Conservation (phyloP, 2,797 vertebrate genomes). For the Limosa lapponica region DNA sequence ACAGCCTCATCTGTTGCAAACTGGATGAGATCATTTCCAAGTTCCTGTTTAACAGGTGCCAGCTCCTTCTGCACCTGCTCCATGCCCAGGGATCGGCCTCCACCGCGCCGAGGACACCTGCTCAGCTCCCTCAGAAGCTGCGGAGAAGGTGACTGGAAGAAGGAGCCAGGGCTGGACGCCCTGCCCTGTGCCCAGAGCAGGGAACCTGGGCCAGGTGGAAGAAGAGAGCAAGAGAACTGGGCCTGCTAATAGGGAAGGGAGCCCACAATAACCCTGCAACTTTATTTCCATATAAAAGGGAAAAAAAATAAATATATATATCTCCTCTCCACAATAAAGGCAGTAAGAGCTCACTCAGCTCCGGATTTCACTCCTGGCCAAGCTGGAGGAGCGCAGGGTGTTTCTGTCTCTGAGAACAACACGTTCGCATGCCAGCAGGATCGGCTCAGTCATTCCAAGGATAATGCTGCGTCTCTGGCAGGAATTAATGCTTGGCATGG, state of each 20-base stretch:
- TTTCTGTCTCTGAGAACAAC: neutral
- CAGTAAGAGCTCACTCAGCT: neutral
- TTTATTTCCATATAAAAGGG: slow-evolving; percentile 61
- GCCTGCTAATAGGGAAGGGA: neutral
- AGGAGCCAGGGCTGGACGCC: neutral
- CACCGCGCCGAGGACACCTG: neutral
- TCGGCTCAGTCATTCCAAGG: neutral
- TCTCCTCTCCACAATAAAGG: slow-evolving; percentile 21
- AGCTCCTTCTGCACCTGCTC: slow-evolving; percentile 52
- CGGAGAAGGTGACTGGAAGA: neutral
- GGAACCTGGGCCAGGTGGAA: neutral
- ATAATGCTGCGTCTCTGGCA: neutral
- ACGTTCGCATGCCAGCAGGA: neutral
- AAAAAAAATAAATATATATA: neutral
- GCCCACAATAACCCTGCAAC: neutral
- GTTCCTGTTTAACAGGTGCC: slow-evolving; percentile 64
- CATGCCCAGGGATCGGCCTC: neutral
- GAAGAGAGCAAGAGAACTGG: neutral
- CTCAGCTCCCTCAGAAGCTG: slow-evolving; percentile 11
- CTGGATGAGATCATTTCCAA: slow-evolving; percentile 49
- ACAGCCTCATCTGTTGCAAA: slow-evolving; percentile 40
- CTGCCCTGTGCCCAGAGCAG: neutral
- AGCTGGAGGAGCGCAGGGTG: neutral
- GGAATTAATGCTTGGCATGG: neutral
- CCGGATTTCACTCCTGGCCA: neutral